Percentiles rank a stretch among this genome's conserved stretches.
These are phyloP conservation scores for Daubentonia madagascariensis DNA, from an alignment of 2,113 vertebrate species.

Conservation along the genomic window DNA sequence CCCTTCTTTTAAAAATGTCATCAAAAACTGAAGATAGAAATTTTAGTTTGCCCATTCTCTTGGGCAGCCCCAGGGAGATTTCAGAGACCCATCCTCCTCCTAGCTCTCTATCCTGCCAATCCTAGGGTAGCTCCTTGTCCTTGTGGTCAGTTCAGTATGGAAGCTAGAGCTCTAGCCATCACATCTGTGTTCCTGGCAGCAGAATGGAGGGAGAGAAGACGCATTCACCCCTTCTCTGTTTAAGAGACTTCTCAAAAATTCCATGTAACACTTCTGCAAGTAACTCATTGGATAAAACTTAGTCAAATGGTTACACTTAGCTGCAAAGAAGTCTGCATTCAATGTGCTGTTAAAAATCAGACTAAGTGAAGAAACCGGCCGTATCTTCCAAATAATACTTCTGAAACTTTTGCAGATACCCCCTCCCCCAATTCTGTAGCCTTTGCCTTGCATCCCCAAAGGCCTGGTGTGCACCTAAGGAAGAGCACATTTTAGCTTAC, in stretches of 20 bases:
- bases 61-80: not conserved
- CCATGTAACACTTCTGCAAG: not conserved
- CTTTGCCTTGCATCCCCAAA: not conserved
- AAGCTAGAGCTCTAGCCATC: not conserved
- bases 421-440: not conserved
- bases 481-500: not conserved
- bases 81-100: not conserved
- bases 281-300: not conserved
- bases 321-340: not conserved
- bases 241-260: not conserved
- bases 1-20: not conserved
- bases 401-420: not conserved
- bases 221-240: not conserved
- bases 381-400: not conserved
- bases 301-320: not conserved
- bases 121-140: not conserved
- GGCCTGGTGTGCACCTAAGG: not conserved
- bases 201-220: not conserved
- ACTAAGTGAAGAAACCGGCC: not conserved
- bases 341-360: not conserved
- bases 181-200: not conserved
- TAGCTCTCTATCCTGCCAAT: not conserved
- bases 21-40: not conserved
- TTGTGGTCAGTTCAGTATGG: not conserved
- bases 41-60: not conserved